A percentile compares a stretch with the other conserved stretches of the same genome.
These are phyloP conservation scores for Phrynosoma platyrhinos DNA, from an alignment of 2,113 vertebrate genomes.

Conservation along the genomic window DNA sequence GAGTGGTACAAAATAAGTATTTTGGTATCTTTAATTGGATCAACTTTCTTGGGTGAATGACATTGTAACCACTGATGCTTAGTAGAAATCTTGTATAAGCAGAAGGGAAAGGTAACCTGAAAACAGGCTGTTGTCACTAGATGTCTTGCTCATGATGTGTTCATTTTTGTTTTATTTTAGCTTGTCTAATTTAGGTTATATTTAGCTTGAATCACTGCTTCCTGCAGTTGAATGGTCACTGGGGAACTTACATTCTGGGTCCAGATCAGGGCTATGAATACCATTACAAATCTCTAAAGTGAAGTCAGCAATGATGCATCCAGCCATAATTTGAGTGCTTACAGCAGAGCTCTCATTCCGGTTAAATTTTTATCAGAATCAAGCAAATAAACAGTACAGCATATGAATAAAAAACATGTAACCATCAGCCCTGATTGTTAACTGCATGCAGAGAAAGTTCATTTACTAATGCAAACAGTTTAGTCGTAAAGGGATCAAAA, in stretches of 20 bases:
- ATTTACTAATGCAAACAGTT: not conserved
- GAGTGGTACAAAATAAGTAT: slow-evolving; percentile 5
- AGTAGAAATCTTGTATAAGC: slow-evolving; percentile 1
- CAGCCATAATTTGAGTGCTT: not conserved
- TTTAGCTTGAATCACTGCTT: not conserved
- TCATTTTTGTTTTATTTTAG: not conserved
- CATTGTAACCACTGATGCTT: not conserved
- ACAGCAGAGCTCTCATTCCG: not conserved
- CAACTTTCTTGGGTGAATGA: slow-evolving; percentile 6
- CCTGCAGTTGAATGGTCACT: not conserved
- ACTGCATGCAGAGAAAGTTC: not conserved
- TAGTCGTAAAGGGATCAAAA: not conserved
- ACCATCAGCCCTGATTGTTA: not conserved
- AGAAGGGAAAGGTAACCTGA: slow-evolving; percentile 8
- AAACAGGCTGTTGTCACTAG: not conserved
- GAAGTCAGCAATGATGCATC: not conserved
- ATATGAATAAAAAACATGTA: not conserved
- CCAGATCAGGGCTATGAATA: not conserved
- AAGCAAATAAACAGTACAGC: not conserved
- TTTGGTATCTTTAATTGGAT: slow-evolving; percentile 24
- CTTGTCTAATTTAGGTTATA: not conserved
- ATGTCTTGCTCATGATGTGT: not conserved
- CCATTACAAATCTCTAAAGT: not conserved
- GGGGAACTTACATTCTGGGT: not conserved
- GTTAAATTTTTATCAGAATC: not conserved